A percentile compares a stretch with the other conserved stretches of the same genome.
phyloP scores from a whole-genome alignment of 2,113 vertebrate species.

The Phalacrocorax aristotelis region DNA sequence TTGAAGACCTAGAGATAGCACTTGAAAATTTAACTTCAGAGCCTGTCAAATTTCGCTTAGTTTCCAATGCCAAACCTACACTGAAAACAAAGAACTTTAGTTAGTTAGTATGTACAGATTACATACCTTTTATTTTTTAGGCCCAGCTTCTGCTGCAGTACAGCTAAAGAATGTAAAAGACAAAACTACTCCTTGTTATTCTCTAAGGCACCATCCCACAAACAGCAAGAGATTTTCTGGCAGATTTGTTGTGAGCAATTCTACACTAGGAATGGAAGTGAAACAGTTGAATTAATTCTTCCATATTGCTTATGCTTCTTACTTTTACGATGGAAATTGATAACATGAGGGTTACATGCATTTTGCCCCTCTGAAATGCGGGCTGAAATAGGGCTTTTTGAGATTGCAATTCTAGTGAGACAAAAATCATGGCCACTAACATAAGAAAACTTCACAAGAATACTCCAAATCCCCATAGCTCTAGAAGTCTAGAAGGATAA shows the following conservation, averaged over 20 bases:
- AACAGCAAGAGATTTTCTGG: fast-evolving
- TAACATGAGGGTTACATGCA: neutral
- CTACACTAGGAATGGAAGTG: neutral
- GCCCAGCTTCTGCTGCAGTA: neutral
- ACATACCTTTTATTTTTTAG: neutral
- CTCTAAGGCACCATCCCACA: neutral
- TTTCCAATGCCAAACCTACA: neutral
- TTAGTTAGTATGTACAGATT: neutral
- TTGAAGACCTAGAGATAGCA: neutral
- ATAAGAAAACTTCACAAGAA: neutral
- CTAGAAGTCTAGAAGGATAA: neutral
- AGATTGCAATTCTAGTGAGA: neutral
- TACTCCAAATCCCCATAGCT: neutral
- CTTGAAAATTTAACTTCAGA: neutral
- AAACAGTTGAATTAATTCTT: neutral
- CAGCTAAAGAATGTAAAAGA: neutral
- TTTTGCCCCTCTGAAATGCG: neutral
- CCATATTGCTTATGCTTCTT: neutral
- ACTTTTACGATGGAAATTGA: neutral
- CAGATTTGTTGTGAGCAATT: neutral
- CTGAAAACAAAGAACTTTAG: neutral
- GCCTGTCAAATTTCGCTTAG: neutral
- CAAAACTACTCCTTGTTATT: neutral
- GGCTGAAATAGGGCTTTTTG: neutral
- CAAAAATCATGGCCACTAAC: neutral